Conservation (phyloP, 2,888 invertebrate species). For the Drosophila sordidula region DNA sequence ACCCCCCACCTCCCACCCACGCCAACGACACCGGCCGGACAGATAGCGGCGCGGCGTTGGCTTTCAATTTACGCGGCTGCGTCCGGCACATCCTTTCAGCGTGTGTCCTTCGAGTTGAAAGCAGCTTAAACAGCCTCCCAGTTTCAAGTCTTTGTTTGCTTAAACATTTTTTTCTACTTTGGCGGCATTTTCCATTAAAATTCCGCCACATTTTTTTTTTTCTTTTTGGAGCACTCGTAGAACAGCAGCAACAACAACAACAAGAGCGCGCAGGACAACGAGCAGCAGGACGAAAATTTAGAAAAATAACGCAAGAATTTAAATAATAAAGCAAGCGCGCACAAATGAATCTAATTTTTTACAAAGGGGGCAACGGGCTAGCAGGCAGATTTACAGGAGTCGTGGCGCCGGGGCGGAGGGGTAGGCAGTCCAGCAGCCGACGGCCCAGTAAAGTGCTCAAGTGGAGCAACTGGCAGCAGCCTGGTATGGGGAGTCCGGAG, state of each 20-base stretch:
- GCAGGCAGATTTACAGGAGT: constrained; percentile 3
- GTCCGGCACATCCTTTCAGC: constrained; percentile 71
- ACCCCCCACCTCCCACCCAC: constrained; percentile 1
- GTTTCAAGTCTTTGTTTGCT: constrained; percentile 70
- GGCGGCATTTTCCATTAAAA: constrained; percentile 84
- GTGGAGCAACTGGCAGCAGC: constrained; percentile 11
- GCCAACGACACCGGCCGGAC: constrained; percentile 55
- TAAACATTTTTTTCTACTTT: constrained; percentile 71
- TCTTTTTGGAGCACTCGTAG: constrained; percentile 23
- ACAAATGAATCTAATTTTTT: constrained; percentile 83
- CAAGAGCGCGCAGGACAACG: constrained; percentile 26
- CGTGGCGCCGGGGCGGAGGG: neutral
- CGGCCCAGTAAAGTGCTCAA: constrained; percentile 21
- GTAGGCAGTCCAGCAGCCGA: constrained; percentile 10
- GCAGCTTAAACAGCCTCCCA: constrained; percentile 70
- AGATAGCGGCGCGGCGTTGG: constrained; percentile 53
- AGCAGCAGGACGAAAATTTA: constrained; percentile 64
- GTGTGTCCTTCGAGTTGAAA: constrained; percentile 72
- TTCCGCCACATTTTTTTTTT: constrained; percentile 72
- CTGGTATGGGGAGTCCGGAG: constrained; percentile 7
- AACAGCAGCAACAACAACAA: constrained; percentile 30
- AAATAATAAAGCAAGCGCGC: constrained; percentile 81
- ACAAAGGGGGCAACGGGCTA: constrained; percentile 65
- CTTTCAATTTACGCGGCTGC: constrained; percentile 75
- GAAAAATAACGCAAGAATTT: constrained; percentile 80